Evolutionary conservation across 2,113 vertebrate species (phyloP).

Genomic region (Hiodon tergisus): DNA sequence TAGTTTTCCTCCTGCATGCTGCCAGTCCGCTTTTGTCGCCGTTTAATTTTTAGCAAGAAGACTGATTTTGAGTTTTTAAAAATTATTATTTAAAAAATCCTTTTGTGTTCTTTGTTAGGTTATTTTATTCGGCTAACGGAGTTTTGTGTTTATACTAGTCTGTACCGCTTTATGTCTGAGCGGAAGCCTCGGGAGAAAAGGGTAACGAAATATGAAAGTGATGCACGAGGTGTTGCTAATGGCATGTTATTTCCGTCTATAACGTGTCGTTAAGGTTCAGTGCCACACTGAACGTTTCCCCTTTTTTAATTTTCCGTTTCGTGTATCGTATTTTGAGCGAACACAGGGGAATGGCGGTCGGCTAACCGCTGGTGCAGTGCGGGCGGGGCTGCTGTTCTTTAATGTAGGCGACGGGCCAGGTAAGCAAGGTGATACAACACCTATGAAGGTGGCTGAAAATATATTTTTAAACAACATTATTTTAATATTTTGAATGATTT

Average conservation of each 20-base stretch:
- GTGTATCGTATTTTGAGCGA: conserved; percentile 30
- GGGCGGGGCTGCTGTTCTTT: conserved; percentile 54
- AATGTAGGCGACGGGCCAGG: conserved; percentile 51
- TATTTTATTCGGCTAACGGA: conserved; percentile 16
- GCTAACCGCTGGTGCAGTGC: conserved; percentile 63
- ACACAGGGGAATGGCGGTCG: conserved; percentile 56
- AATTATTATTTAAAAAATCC: conserved; percentile 66
- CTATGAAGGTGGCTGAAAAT: conserved; percentile 53
- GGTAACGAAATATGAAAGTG: conserved; percentile 23
- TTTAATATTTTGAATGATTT: background rate
- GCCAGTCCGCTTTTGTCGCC: conserved; percentile 72
- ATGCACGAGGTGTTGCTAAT: conserved; percentile 44
- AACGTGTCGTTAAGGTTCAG: conserved; percentile 11
- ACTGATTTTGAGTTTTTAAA: conserved; percentile 63
- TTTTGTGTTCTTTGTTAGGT: conserved; percentile 56
- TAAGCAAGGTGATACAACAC: conserved; percentile 71
- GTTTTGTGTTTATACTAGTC: conserved; percentile 13
- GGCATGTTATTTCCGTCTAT: conserved; percentile 21
- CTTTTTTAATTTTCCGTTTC: conserved; percentile 48
- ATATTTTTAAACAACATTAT: background rate
- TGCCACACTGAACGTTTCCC: conserved; percentile 28
- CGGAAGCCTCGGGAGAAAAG: background rate
- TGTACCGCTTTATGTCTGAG: conserved; percentile 27
- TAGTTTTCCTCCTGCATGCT: conserved; percentile 71
- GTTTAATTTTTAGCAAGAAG: conserved; percentile 75